Conservation (phyloP, 2,797 vertebrate species). For the Arnoldichthys spilopterus region DNA sequence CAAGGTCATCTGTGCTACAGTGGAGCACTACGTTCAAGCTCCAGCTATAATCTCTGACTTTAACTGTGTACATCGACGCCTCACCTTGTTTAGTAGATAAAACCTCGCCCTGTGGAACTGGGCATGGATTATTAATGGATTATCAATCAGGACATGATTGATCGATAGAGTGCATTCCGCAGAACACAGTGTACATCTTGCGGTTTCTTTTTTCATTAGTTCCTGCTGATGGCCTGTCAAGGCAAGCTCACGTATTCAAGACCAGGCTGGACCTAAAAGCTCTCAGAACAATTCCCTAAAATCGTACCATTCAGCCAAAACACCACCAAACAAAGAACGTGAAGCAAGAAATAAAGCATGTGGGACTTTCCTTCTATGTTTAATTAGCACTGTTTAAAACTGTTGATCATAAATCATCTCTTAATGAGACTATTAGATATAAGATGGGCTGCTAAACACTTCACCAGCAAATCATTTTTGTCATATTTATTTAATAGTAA, state of each 20-base stretch:
- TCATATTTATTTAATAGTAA: too few species aligned
- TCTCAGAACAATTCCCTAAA: not conserved
- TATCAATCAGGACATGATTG: not conserved
- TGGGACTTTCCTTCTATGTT: too few species aligned
- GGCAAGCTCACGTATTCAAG: not conserved
- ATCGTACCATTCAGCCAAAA: not conserved
- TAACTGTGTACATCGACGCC: too few species aligned
- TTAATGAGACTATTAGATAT: too few species aligned
- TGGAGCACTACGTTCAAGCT: too few species aligned
- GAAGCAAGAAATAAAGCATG: too few species aligned
- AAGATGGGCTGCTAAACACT: too few species aligned
- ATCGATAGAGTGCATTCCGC: not conserved
- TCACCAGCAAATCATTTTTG: too few species aligned
- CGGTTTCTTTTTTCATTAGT: not conserved
- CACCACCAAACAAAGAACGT: not conserved
- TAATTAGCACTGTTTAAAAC: not conserved
- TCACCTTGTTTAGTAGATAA: too few species aligned
- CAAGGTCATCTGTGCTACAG: too few species aligned
- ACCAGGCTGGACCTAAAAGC: not conserved
- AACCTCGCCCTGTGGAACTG: not conserved
- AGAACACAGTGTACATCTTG: not conserved
- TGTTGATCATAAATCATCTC: too few species aligned
- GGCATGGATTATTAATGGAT: not conserved
- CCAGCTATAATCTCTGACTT: too few species aligned
- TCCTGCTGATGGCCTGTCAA: not conserved